Percentiles rank a stretch among this genome's conserved stretches.
Evolutionary conservation across 2,888 invertebrate genomes (phyloP).

Genomic region (Hypomecis punctinalis): DNA sequence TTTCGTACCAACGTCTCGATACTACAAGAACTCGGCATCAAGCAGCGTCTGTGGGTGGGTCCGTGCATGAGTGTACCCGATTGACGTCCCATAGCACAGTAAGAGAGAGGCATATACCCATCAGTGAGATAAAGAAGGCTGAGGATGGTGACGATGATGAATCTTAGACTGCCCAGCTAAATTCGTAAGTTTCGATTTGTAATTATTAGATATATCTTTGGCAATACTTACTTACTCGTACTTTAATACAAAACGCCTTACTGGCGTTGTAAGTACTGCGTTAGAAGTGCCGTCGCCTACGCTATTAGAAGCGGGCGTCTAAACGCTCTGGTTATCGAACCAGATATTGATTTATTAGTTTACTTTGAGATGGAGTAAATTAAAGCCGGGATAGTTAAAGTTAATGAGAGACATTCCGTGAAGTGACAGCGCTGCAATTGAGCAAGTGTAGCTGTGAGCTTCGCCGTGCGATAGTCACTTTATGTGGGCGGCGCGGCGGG

Average conservation of each 20-base stretch:
- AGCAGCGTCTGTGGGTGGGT: no score
- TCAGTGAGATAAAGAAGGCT: no score
- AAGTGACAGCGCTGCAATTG: slow-evolving; percentile 36
- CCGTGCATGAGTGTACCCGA: no score
- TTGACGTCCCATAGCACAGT: no score
- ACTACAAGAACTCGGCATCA: no score
- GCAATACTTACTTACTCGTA: no score
- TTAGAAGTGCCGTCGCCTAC: slow-evolving; percentile 49
- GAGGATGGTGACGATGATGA: no score
- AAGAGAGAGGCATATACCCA: no score
- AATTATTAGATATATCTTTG: no score
- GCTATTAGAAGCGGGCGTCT: slow-evolving; percentile 45
- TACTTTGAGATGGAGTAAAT: slow-evolving; percentile 41
- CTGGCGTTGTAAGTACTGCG: slow-evolving; percentile 3
- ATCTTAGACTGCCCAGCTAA: no score
- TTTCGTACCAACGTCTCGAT: no score
- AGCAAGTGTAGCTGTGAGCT: slow-evolving; percentile 16
- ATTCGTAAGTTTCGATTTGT: no score
- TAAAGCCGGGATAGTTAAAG: slow-evolving; percentile 36
- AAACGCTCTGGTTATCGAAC: slow-evolving; percentile 52
- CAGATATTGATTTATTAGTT: slow-evolving; percentile 53
- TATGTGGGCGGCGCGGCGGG: background rate
- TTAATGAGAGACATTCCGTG: slow-evolving; percentile 34
- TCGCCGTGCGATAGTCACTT: background rate
- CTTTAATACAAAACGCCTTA: background rate